phyloP scores from a whole-genome alignment of 2,797 vertebrate species.

The Acrocephalus scirpaceus region DNA sequence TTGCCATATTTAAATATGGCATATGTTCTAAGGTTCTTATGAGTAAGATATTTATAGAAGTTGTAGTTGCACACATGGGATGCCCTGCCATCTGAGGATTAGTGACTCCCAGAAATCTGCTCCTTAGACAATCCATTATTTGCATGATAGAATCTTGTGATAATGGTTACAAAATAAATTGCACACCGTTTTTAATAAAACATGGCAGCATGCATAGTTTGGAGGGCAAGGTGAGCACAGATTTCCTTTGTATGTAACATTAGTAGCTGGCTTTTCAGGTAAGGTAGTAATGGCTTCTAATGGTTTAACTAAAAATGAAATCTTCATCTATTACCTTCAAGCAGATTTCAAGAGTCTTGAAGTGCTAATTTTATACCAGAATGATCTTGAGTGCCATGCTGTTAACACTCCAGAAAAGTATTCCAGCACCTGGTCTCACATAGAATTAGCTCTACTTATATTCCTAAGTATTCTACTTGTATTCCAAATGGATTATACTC shows the following conservation, averaged over 20 bases:
- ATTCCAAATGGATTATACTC: not conserved
- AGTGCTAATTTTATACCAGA: slow-evolving; percentile 25
- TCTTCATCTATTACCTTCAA: not conserved
- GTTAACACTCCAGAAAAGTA: slow-evolving; percentile 27
- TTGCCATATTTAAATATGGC: not conserved
- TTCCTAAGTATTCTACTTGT: not conserved
- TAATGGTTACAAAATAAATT: not conserved
- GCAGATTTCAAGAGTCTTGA: not conserved
- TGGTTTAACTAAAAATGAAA: not conserved
- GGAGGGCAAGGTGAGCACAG: not conserved
- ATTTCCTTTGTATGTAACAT: not conserved
- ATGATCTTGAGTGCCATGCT: slow-evolving; percentile 17
- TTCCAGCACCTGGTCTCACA: slow-evolving; percentile 20
- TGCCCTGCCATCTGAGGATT: not conserved
- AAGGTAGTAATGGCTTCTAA: not conserved
- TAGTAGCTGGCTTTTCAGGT: not conserved
- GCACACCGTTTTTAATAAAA: accelerated
- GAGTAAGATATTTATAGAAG: not conserved
- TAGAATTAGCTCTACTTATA: slow-evolving; percentile 21
- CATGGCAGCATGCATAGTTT: not conserved
- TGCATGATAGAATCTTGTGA: not conserved
- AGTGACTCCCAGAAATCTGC: slow-evolving; percentile 20
- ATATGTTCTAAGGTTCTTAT: not conserved
- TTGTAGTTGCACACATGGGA: not conserved
- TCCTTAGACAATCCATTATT: not conserved